Evolutionary conservation across 2,797 vertebrate genomes (phyloP).

Genomic region (Falco columbarius): DNA sequence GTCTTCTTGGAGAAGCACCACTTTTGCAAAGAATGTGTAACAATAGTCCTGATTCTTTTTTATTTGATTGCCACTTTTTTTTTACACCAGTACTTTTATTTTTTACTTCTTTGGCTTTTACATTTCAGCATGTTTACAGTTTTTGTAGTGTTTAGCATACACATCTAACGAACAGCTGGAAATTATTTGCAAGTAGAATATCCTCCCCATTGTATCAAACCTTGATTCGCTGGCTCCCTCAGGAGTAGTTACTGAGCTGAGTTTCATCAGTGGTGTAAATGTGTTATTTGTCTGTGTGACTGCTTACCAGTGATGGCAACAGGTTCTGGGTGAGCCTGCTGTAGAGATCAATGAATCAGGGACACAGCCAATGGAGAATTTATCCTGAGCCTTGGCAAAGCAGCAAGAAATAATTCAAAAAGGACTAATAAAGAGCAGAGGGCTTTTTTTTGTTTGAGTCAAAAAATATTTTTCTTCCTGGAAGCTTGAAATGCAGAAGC

Average conservation of each 20-base stretch:
- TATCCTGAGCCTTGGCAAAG: not conserved
- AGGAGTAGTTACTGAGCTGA: not conserved
- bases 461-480: not conserved
- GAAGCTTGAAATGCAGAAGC: not conserved
- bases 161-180: slow-evolving; percentile 36
- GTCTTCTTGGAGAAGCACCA: not conserved
- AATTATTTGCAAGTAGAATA: not conserved
- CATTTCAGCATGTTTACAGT: slow-evolving; percentile 1
- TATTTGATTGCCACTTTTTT: not conserved
- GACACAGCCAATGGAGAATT: not conserved
- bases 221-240: not conserved
- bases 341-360: not conserved
- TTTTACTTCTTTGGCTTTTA: not conserved
- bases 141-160: not conserved
- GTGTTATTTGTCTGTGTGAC: not conserved
- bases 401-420: slow-evolving; percentile 2
- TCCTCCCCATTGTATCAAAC: not conserved
- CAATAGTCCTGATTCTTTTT: not conserved
- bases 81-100: not conserved
- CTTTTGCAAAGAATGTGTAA: not conserved
- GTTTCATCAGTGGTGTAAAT: not conserved
- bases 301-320: not conserved
- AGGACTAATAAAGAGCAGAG: not conserved
- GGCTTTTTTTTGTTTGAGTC: not conserved
- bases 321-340: not conserved